Evolutionary conservation across 1,140 invertebrate species (phyloP).

Genomic region (Hestina assimilis): DNA sequence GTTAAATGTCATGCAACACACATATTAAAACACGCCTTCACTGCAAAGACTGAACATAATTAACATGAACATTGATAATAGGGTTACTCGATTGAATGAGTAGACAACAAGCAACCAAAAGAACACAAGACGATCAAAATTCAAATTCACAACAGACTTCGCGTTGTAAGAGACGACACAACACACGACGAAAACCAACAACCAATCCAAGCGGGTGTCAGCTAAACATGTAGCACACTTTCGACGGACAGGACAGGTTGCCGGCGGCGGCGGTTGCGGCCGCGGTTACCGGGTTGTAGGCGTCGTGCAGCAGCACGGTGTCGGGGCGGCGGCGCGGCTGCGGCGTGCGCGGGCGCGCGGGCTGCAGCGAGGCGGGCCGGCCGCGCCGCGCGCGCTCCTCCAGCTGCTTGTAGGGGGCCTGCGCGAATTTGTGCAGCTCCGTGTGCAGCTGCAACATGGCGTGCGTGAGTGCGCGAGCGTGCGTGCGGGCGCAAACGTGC

Average conservation of each 20-base stretch:
- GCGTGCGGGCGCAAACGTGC: constrained; percentile 11
- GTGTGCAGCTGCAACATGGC: constrained; percentile 51
- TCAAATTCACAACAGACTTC: too few species aligned
- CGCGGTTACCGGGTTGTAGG: constrained; percentile 33
- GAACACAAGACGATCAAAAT: too few species aligned
- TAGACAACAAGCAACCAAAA: too few species aligned
- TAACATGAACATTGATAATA: too few species aligned
- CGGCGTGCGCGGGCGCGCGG: constrained; percentile 25
- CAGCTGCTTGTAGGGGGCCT: constrained; percentile 25
- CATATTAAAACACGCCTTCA: too few species aligned
- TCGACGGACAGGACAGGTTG: not conserved
- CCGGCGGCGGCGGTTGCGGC: not conserved
- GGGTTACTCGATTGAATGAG: too few species aligned
- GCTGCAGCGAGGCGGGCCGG: constrained; percentile 52
- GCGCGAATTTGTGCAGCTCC: constrained; percentile 52
- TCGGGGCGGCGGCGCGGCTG: constrained; percentile 37
- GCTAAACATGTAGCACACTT: too few species aligned
- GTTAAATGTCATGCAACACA: too few species aligned
- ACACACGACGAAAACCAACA: too few species aligned
- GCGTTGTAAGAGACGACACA: too few species aligned
- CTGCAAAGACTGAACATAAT: too few species aligned
- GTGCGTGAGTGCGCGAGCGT: constrained; percentile 16
- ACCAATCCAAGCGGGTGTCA: too few species aligned
- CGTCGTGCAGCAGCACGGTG: constrained; percentile 51
- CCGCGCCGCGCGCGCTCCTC: constrained; percentile 9